phyloP scores from a whole-genome alignment of 2,797 vertebrate genomes.

The Spatula clypeata region DNA sequence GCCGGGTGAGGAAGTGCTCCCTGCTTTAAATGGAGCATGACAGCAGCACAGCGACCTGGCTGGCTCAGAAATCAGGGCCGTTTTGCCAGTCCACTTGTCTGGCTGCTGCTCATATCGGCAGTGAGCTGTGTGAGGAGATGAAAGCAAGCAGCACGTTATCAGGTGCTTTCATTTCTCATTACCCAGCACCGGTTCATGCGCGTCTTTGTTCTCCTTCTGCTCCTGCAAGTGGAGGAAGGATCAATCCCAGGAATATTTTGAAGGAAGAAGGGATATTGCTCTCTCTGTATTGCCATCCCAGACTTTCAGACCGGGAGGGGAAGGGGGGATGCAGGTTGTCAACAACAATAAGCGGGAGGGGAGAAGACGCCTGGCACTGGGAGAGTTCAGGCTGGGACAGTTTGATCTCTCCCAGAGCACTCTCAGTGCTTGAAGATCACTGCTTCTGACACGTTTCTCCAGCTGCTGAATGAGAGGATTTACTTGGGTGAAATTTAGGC shows the following conservation, averaged over 20 bases:
- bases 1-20: not conserved
- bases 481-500: slow-evolving; percentile 85
- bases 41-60: not conserved
- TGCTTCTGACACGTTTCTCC: slow-evolving; percentile 78
- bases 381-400: slow-evolving; percentile 71
- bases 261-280: not conserved
- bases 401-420: slow-evolving; percentile 79
- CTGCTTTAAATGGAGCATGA: not conserved
- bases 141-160: not conserved
- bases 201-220: slow-evolving; percentile 28
- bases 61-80: not conserved
- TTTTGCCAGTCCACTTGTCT: not conserved
- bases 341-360: slow-evolving; percentile 56
- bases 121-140: slow-evolving; percentile 19
- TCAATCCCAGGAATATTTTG: slow-evolving; percentile 27
- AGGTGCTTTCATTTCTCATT: slow-evolving; percentile 39
- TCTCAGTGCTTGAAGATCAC: slow-evolving; percentile 75
- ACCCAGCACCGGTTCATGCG: not conserved
- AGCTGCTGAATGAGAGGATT: slow-evolving; percentile 84
- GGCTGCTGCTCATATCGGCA: not conserved
- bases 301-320: not conserved
- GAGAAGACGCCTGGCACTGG: slow-evolving; percentile 43
- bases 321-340: slow-evolving; percentile 34
- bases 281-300: not conserved
- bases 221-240: not conserved